These are phyloP conservation scores for Epinotia demarniana DNA, from an alignment of 2,888 invertebrate genomes.

Conservation along the genomic window DNA sequence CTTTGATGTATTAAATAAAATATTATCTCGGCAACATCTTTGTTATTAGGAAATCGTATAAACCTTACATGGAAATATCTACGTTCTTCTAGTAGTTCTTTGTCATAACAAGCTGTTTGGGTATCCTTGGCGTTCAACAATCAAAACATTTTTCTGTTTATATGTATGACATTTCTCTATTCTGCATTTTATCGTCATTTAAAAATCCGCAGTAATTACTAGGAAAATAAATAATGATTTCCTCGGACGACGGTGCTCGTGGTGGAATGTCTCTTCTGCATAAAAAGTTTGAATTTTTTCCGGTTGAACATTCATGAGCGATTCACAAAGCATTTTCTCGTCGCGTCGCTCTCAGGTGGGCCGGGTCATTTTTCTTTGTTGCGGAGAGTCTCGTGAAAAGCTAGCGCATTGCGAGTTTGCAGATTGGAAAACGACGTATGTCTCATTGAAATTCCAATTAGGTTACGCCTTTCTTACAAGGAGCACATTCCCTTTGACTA, in stretches of 20 bases:
- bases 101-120: neutral
- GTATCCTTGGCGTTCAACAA: neutral
- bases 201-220: neutral
- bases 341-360: constrained; percentile 28
- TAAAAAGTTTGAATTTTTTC: constrained; percentile 8
- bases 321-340: constrained; percentile 29
- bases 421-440: neutral
- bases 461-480: neutral
- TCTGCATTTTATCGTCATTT: neutral
- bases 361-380: constrained; percentile 35
- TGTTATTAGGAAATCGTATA: too few species aligned
- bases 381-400: constrained; percentile 21
- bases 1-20: too few species aligned
- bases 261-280: constrained; percentile 4
- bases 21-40: too few species aligned
- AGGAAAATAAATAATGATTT: neutral
- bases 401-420: neutral
- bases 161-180: neutral
- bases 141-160: neutral
- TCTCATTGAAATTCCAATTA: neutral
- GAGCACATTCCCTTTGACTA: constrained; percentile 11
- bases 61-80: neutral
- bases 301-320: constrained; percentile 23
- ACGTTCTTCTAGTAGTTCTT: neutral
- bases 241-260: neutral